phyloP scores from a whole-genome alignment of 1,140 invertebrate genomes.

The Nixonia krombeini region DNA sequence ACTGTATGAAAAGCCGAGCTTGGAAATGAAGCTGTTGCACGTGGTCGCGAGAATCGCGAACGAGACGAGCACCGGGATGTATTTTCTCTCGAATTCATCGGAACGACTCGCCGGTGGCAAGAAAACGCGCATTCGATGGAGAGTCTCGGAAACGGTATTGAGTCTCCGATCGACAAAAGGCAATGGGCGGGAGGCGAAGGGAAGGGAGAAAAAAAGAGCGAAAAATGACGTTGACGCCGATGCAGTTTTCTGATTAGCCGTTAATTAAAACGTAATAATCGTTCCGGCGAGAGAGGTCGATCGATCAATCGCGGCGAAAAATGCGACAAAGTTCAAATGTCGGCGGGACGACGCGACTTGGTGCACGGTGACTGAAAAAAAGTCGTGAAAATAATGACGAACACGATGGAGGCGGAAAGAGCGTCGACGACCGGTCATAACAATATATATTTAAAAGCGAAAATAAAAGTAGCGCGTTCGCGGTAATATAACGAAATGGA shows the following conservation, averaged over 20 bases:
- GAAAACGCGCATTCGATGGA: neutral
- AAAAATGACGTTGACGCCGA: too few relatives aligned
- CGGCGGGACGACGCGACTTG: too few relatives aligned
- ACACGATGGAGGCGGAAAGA: neutral
- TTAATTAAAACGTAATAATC: too few relatives aligned
- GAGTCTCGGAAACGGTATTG: neutral
- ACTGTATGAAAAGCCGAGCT: neutral
- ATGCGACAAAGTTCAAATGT: too few relatives aligned
- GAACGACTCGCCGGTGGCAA: neutral
- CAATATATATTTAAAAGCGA: conserved; percentile 27
- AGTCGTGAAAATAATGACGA: conserved; percentile 1
- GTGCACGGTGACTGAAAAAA: neutral
- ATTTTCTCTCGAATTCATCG: conserved; percentile 6
- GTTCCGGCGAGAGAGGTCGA: too few relatives aligned
- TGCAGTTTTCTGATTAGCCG: too few relatives aligned
- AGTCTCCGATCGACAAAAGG: neutral
- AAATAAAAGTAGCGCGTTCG: conserved; percentile 30
- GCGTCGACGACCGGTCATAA: conserved; percentile 8
- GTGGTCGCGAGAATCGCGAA: conserved; percentile 6
- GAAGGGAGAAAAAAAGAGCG: too few relatives aligned
- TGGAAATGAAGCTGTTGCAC: conserved; percentile 2
- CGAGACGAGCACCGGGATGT: conserved; percentile 5
- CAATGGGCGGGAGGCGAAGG: neutral
- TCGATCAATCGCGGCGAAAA: too few relatives aligned
- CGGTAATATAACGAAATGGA: conserved; percentile 37